Base-by-base conservation (phyloP, 2,797 vertebrate genomes). In the Babyrousa celebensis region DNA sequence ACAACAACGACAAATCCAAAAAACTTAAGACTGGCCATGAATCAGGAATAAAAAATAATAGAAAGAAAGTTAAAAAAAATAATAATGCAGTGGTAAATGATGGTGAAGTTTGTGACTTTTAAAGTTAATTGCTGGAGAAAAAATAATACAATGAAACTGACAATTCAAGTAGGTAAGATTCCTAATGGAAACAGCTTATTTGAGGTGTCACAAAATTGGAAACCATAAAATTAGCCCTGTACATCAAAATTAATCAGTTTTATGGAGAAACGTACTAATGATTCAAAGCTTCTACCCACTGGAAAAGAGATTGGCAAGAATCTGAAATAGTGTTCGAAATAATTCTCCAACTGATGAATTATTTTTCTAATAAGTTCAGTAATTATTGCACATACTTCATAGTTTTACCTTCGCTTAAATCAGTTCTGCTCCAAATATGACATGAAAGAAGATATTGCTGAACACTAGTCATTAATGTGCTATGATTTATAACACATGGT, bases 361-460 rank as follows among this genome's bases (percentile, higher is more conserved):
- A 97, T 95, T 97, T 96, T 97, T 94, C 70, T 95, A 96, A 97
- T 96, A 97, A 98, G 68, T 67, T 97, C 67, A 79, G 71, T 95
- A 95, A 96, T 97, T 96, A 91, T 93, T 92, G 32, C 52, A 79
- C n/a, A 95, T 95, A 82, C 72, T 97, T 96, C 58, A 91, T 92
- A 75, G 9, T 87, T 95, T 91, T 95, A 90, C 40, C 63, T 85
- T 95, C 58, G 52, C 67, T 91, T 94, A 92, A 97, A 93, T 92
- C 85, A 88, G 94, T 95, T 97, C 85, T 96, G 87, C 68, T 96
- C 88, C 58, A 90, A 97, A 93, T 96, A 95, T 83, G 95, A 96
- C 94, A 90, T 85, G 67, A 63, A 17, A 18, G 68, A 95, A 95
- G 84, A 96, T 83, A 95, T 68, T 91, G 25, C 68, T 36, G 63